Conservation (phyloP, 1,140 invertebrate genomes). For the Platorchestia sp. region DNA sequence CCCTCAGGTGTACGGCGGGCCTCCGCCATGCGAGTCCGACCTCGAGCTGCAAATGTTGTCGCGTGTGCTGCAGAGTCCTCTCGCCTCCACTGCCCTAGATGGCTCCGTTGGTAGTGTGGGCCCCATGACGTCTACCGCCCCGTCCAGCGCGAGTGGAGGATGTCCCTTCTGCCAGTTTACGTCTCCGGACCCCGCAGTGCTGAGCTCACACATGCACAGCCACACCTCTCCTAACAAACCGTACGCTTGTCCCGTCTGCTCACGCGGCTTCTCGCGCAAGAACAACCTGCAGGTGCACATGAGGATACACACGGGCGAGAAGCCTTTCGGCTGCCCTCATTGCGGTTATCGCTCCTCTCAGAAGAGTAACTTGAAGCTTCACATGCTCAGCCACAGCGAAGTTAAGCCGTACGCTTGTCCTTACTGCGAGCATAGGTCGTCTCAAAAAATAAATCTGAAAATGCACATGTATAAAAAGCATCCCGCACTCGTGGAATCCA, state of each 20-base stretch:
- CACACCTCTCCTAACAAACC: slow-evolving; percentile 8
- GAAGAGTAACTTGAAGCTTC: slow-evolving; percentile 56
- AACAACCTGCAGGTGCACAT: slow-evolving; percentile 57
- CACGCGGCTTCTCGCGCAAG: neutral
- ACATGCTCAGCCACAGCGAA: slow-evolving; percentile 53
- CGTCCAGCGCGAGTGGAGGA: neutral
- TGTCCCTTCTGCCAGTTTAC: neutral
- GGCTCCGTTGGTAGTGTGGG: neutral
- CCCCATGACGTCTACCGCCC: neutral
- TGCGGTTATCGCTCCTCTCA: slow-evolving; percentile 48
- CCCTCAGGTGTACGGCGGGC: neutral
- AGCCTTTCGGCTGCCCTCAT: slow-evolving; percentile 52
- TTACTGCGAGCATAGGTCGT: slow-evolving; percentile 22
- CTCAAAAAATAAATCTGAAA: slow-evolving; percentile 27
- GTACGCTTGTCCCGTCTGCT: slow-evolving; percentile 43
- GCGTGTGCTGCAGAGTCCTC: slow-evolving; percentile 25
- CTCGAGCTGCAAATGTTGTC: slow-evolving; percentile 40
- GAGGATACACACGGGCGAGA: slow-evolving; percentile 57
- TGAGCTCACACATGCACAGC: neutral
- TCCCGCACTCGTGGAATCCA: neutral
- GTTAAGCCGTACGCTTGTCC: slow-evolving; percentile 34
- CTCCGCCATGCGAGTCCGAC: neutral
- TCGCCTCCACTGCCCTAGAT: neutral
- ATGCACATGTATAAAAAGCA: slow-evolving; percentile 42
- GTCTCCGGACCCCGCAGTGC: neutral